These are phyloP conservation scores for Hyles euphorbiae DNA, from an alignment of 1,140 invertebrate genomes.

Conservation along the genomic window DNA sequence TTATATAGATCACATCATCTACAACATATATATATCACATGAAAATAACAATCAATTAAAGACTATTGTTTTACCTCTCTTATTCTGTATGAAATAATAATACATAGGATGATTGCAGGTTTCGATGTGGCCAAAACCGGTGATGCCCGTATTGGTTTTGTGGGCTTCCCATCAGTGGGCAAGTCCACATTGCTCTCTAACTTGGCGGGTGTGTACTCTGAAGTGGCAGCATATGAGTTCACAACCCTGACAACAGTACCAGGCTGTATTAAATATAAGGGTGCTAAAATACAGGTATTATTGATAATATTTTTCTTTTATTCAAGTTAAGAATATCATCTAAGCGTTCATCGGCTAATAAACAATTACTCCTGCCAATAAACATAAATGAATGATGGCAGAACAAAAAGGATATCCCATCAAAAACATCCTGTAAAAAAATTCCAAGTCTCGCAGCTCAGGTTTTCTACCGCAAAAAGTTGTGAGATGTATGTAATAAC, in stretches of 20 bases:
- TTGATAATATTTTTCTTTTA: not conserved
- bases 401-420: too few species aligned
- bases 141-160: slow-evolving; percentile 99
- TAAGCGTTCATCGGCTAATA: too few species aligned
- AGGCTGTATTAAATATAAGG: slow-evolving; percentile 99
- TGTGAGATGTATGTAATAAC: too few species aligned
- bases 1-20: not conserved
- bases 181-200: slow-evolving; percentile 98
- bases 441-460: too few species aligned
- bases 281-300: slow-evolving; percentile 96
- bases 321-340: too few species aligned
- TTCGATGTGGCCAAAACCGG: slow-evolving; percentile 99
- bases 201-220: slow-evolving; percentile 98
- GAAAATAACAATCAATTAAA: not conserved
- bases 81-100: too few species aligned
- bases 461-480: too few species aligned
- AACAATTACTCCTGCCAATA: too few species aligned
- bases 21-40: too few species aligned
- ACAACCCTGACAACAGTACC: slow-evolving; percentile 99
- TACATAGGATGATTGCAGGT: slow-evolving; percentile 78
- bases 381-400: too few species aligned
- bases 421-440: too few species aligned
- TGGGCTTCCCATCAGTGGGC: slow-evolving; percentile 99
- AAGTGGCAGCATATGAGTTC: slow-evolving; percentile 99
- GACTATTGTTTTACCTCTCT: too few species aligned